A percentile compares a stretch with the other conserved stretches of the same genome.
These are phyloP conservation scores for Schizaphis graminum DNA, from an alignment of 2,888 invertebrate species.

Conservation along the genomic window DNA sequence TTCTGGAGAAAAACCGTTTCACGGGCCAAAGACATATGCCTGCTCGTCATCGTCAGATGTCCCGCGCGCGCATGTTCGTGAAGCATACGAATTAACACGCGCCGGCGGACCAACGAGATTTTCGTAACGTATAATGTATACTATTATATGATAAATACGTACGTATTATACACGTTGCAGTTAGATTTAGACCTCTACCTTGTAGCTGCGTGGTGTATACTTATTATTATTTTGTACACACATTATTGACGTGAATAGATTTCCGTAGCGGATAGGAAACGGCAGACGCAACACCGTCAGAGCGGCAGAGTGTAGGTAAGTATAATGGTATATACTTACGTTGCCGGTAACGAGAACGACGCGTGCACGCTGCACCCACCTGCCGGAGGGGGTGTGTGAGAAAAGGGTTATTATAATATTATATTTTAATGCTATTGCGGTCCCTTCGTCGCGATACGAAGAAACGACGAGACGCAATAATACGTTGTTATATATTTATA, in stretches of 20 bases:
- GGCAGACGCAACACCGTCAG: not conserved
- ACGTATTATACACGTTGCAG: not conserved
- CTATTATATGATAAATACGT: not conserved
- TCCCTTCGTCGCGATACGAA: not conserved
- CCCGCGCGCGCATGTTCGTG: not conserved
- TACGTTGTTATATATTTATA: not conserved
- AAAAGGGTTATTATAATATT: not conserved
- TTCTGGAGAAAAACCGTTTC: not conserved
- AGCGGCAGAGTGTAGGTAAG: too few species aligned
- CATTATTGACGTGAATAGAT: not conserved
- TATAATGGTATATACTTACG: not conserved
- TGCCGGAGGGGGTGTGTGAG: not conserved
- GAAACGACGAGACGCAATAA: not conserved
- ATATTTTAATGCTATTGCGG: not conserved
- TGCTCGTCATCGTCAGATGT: not conserved
- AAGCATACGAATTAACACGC: not conserved
- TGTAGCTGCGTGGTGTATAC: not conserved
- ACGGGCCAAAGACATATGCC: not conserved
- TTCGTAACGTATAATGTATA: not conserved
- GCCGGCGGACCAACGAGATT: not conserved
- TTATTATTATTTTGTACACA: not conserved
- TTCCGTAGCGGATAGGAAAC: not conserved
- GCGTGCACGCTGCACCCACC: not conserved
- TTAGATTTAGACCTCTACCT: not conserved
- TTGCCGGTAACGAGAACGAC: not conserved